Conservation (phyloP, 2,113 vertebrate species). For the Peromyscus californicus region DNA sequence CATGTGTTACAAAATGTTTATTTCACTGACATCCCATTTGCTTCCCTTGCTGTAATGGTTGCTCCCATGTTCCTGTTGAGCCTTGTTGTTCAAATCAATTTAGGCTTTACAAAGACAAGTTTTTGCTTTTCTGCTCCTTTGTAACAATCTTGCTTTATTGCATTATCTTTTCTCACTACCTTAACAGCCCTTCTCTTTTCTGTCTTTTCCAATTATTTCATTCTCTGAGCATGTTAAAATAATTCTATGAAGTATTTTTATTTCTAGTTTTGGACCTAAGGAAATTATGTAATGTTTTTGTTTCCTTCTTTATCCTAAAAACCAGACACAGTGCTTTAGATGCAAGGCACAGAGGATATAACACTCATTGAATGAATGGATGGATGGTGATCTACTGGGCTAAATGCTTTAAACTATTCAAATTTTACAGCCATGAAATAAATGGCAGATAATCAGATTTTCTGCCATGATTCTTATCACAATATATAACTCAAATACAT, state of each 20-base stretch:
- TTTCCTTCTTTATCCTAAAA: neutral
- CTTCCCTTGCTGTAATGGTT: neutral
- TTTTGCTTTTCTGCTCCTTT: neutral
- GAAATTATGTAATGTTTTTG: neutral
- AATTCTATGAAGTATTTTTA: neutral
- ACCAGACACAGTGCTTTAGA: neutral
- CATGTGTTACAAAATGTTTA: neutral
- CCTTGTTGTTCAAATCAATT: neutral
- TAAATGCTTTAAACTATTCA: neutral
- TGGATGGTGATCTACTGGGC: neutral
- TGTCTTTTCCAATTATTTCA: neutral
- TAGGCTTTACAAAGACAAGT: neutral
- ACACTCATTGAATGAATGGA: neutral
- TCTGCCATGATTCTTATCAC: neutral
- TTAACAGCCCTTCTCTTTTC: neutral
- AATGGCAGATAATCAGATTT: neutral
- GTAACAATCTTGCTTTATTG: neutral
- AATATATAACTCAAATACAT: neutral
- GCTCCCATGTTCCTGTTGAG: neutral
- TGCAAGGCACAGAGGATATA: neutral
- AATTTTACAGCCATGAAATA: neutral
- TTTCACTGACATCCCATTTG: neutral
- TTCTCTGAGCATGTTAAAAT: conserved; percentile 5
- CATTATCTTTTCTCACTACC: neutral
- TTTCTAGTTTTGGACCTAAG: neutral